Conservation (phyloP, 1,140 invertebrate genomes). For the Pararge aegeria region DNA sequence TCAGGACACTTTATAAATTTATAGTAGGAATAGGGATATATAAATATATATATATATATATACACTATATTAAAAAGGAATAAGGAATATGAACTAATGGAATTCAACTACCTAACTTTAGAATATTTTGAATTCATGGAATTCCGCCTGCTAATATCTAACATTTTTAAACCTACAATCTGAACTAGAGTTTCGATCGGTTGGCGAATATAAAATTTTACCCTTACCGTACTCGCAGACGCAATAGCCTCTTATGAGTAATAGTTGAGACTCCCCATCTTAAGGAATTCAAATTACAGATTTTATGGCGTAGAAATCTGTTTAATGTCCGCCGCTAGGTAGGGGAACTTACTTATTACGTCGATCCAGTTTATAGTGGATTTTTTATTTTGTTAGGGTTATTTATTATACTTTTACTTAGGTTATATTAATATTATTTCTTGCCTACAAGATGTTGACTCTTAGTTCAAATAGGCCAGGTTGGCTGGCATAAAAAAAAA, state of each 20-base stretch:
- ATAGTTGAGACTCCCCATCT: slow-evolving; percentile 41
- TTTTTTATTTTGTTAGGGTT: not conserved
- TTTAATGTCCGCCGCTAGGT: slow-evolving; percentile 47
- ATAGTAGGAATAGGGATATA: too few relatives aligned
- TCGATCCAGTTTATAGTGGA: not conserved
- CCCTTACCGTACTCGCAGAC: not conserved
- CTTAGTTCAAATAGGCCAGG: too few relatives aligned
- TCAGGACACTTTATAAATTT: too few relatives aligned
- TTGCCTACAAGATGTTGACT: not conserved
- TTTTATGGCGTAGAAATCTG: slow-evolving; percentile 66
- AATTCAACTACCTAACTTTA: too few relatives aligned
- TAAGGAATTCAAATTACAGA: slow-evolving; percentile 71
- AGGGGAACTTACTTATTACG: slow-evolving; percentile 19
- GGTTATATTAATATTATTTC: not conserved
- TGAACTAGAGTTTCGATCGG: too few relatives aligned
- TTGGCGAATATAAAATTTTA: not conserved
- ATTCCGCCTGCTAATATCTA: too few relatives aligned
- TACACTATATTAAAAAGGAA: too few relatives aligned
- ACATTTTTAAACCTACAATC: too few relatives aligned
- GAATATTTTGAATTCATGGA: too few relatives aligned
- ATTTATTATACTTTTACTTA: not conserved
- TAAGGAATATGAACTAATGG: too few relatives aligned
- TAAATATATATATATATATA: too few relatives aligned
- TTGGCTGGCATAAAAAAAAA: too few relatives aligned
- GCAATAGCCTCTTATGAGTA: slow-evolving; percentile 30